Conservation (phyloP, 1,140 invertebrate species). For the Sogatella furcifera region DNA sequence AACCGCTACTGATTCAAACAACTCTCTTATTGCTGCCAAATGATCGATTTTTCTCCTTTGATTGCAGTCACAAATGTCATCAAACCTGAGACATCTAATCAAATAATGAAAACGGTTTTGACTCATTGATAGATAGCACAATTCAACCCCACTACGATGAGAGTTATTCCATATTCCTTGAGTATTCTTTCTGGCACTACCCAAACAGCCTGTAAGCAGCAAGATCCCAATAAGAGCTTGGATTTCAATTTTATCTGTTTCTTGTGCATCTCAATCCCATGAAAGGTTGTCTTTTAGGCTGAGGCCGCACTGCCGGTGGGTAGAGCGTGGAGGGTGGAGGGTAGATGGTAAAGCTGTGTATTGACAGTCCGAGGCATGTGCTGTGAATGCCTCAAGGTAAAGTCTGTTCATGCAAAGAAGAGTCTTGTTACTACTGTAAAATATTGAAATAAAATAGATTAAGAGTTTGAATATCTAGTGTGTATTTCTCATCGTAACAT, state of each 20-base stretch:
- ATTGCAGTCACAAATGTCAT: slow-evolving; percentile 21
- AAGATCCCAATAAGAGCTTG: slow-evolving; percentile 15
- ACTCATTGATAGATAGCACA: too few relatives aligned
- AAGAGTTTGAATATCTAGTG: too few relatives aligned
- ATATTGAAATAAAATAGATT: too few relatives aligned
- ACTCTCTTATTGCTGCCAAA: slow-evolving; percentile 26
- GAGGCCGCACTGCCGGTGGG: too few relatives aligned
- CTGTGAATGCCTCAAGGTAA: too few relatives aligned
- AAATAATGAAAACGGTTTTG: slow-evolving; percentile 22
- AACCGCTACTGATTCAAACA: too few relatives aligned
- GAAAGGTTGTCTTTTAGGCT: neutral
- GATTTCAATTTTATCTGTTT: slow-evolving; percentile 13
- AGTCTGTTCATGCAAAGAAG: too few relatives aligned
- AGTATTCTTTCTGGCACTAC: slow-evolving; percentile 21
- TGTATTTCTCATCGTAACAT: too few relatives aligned
- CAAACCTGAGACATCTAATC: slow-evolving; percentile 24
- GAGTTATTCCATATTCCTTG: slow-evolving; percentile 22
- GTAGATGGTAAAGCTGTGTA: too few relatives aligned
- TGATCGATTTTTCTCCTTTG: slow-evolving; percentile 25
- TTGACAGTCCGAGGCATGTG: too few relatives aligned
- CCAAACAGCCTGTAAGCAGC: slow-evolving; percentile 12
- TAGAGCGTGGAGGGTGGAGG: too few relatives aligned
- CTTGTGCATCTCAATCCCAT: neutral
- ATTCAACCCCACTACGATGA: slow-evolving; percentile 20
- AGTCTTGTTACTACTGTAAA: too few relatives aligned